These are phyloP conservation scores for Idaea dimidiata DNA, from an alignment of 2,888 invertebrate species.

Conservation along the genomic window DNA sequence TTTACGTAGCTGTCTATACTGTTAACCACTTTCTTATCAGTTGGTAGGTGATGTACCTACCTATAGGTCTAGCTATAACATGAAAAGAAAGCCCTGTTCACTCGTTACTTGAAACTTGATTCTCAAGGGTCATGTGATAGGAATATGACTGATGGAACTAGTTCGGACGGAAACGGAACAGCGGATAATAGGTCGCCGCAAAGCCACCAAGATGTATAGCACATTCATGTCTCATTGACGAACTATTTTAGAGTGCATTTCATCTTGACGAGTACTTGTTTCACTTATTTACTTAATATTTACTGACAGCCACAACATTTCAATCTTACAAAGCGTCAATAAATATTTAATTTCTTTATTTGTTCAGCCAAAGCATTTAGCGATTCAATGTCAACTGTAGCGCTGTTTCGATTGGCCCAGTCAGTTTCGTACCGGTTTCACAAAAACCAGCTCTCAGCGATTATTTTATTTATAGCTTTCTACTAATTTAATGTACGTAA, in stretches of 20 bases:
- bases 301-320: background rate
- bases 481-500: slow-evolving; percentile 14
- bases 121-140: too few species aligned
- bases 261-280: background rate
- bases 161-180: too few species aligned
- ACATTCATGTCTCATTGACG: background rate
- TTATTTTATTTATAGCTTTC: slow-evolving; percentile 23
- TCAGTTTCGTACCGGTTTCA: slow-evolving; percentile 18
- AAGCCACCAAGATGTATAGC: too few species aligned
- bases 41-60: too few species aligned
- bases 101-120: too few species aligned
- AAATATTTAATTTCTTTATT: background rate
- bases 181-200: too few species aligned
- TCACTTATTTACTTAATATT: background rate
- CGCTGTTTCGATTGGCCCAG: slow-evolving; percentile 6
- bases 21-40: too few species aligned
- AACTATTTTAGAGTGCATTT: background rate
- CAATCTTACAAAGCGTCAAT: background rate
- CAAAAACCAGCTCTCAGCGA: slow-evolving; percentile 11
- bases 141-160: too few species aligned
- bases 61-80: too few species aligned
- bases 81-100: too few species aligned
- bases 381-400: slow-evolving; percentile 8
- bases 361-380: background rate
- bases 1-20: too few species aligned